Evolutionary conservation across 2,888 invertebrate species (phyloP).

Genomic region (Scaeva pyrastri): DNA sequence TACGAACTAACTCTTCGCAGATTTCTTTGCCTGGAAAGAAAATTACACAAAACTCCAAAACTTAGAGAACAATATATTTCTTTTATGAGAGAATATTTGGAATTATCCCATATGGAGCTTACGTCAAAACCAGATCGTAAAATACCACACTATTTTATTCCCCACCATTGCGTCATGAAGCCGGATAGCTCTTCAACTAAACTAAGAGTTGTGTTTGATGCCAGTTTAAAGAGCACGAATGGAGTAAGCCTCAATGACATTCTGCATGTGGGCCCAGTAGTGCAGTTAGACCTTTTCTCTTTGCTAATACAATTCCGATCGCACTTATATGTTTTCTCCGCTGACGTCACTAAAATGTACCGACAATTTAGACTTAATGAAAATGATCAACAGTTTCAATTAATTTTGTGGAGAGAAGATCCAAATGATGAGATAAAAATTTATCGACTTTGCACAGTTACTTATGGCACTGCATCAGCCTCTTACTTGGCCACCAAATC

Average conservation of each 20-base stretch:
- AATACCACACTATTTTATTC: conserved; percentile 30
- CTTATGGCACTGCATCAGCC: conserved; percentile 16
- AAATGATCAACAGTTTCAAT: conserved; percentile 7
- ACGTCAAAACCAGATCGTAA: conserved; percentile 70
- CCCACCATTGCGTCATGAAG: conserved; percentile 43
- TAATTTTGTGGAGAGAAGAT: conserved; percentile 23
- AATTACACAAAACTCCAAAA: neutral
- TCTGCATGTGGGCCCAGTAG: conserved; percentile 3
- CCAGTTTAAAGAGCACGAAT: conserved; percentile 21
- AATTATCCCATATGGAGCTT: neutral
- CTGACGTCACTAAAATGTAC: conserved; percentile 26
- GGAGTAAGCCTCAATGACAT: conserved; percentile 23
- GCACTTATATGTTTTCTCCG: conserved; percentile 1
- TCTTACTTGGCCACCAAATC: conserved; percentile 38
- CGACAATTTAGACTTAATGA: conserved; percentile 8
- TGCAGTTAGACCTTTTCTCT: conserved; percentile 9
- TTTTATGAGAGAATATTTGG: too few relatives aligned
- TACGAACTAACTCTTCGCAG: neutral
- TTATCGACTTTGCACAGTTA: conserved; percentile 21
- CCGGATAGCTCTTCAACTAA: conserved; percentile 32
- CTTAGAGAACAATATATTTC: too few relatives aligned
- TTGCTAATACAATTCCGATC: conserved; percentile 21
- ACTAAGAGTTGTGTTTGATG: conserved; percentile 15
- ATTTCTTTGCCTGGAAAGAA: conserved; percentile 72
- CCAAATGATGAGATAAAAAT: conserved; percentile 12